A percentile compares a stretch with the other conserved stretches of the same genome.
Conservation (phyloP, 1,140 invertebrate genomes). For the Oryctes rhinoceros region DNA sequence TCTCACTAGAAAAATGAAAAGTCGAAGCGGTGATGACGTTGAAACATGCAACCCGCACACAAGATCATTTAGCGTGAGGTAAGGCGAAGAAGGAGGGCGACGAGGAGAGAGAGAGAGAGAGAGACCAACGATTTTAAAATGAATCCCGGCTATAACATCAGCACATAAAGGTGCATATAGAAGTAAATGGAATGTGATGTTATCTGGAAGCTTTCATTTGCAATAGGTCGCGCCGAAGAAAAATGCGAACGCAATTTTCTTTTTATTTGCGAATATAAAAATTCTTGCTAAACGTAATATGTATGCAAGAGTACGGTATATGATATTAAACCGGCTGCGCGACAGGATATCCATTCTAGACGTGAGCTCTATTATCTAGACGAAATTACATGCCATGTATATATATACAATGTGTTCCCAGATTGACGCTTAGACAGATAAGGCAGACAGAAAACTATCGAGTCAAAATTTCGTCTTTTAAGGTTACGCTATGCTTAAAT, state of each 20-base stretch:
- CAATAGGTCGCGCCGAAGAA: conserved; percentile 6
- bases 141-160: not conserved
- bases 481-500: too few relatives aligned
- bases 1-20: not conserved
- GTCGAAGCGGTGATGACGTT: conserved; percentile 16
- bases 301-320: not conserved
- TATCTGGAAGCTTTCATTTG: conserved; percentile 9
- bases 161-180: conserved; percentile 1
- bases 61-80: conserved; percentile 2
- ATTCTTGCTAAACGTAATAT: conserved; percentile 3
- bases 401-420: not conserved
- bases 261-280: conserved; percentile 8
- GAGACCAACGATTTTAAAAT: not conserved
- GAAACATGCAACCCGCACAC: not conserved
- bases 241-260: conserved; percentile 5
- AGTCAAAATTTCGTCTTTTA: too few relatives aligned
- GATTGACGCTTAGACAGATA: too few relatives aligned
- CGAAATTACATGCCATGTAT: conserved; percentile 14
- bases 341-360: conserved; percentile 15
- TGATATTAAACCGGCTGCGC: not conserved
- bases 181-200: conserved; percentile 18
- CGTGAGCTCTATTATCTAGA: conserved; percentile 5
- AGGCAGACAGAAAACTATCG: too few relatives aligned
- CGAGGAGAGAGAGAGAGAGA: not conserved
- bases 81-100: not conserved